These are phyloP conservation scores for Caenorhabditis brenneri DNA, from an alignment of 1,140 invertebrate genomes.

Conservation along the genomic window DNA sequence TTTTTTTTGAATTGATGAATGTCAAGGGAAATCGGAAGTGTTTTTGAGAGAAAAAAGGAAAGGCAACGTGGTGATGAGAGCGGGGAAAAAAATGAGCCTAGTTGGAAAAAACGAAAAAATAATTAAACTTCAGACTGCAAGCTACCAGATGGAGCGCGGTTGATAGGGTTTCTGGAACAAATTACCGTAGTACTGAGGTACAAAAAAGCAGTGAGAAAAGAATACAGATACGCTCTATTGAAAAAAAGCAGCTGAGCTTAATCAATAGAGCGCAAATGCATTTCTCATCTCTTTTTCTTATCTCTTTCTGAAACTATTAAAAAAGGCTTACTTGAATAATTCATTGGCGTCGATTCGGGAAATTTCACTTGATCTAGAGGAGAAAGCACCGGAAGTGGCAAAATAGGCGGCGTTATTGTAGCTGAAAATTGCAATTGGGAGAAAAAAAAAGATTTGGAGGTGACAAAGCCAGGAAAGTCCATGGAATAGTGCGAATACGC, in stretches of 20 bases:
- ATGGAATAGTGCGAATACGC: no score
- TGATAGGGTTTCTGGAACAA: slow-evolving; percentile 8
- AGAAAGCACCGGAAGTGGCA: slow-evolving; percentile 56
- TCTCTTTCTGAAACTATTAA: no score
- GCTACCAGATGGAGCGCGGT: slow-evolving; percentile 24
- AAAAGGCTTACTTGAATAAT: slow-evolving; percentile 47
- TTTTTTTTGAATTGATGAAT: not conserved
- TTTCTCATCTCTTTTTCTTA: no score
- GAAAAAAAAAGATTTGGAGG: not conserved
- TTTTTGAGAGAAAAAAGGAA: not conserved
- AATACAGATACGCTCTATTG: no score
- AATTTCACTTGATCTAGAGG: slow-evolving; percentile 63
- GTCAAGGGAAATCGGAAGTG: not conserved
- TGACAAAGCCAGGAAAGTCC: no score
- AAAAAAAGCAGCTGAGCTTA: no score
- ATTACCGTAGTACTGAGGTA: not conserved
- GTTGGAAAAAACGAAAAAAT: no score
- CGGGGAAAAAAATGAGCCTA: not conserved
- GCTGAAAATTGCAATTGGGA: slow-evolving; percentile 51
- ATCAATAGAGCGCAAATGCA: no score
- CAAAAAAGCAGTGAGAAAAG: not conserved
- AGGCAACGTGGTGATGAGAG: not conserved
- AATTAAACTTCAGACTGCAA: slow-evolving; percentile 44
- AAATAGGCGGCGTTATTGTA: slow-evolving; percentile 69
- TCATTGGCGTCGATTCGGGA: slow-evolving; percentile 56